Evolutionary conservation across 2,888 invertebrate genomes (phyloP).

Genomic region (Geotrupes spiniger): DNA sequence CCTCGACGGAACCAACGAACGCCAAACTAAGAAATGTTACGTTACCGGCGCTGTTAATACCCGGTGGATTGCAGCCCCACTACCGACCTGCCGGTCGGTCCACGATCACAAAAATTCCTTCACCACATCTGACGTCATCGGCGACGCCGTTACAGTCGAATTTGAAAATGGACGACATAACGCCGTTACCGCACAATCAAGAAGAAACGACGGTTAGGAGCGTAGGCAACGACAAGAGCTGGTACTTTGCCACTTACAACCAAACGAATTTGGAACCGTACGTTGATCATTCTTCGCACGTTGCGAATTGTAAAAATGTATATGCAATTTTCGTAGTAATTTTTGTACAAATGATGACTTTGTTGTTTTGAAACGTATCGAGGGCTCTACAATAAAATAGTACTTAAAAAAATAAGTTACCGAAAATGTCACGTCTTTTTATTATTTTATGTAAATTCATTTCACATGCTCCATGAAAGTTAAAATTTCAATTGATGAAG

Average conservation of each 20-base stretch:
- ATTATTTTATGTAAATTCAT: too few species aligned
- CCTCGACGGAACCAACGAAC: background rate
- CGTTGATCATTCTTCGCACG: slow-evolving; percentile 14
- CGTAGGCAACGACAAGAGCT: slow-evolving; percentile 42
- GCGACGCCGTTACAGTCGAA: slow-evolving; percentile 30
- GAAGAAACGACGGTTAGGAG: slow-evolving; percentile 36
- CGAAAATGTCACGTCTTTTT: too few species aligned
- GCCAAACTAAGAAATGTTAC: slow-evolving; percentile 26
- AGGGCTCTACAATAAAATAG: too few species aligned
- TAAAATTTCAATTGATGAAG: too few species aligned
- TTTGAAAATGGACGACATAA: slow-evolving; percentile 25
- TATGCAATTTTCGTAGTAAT: background rate
- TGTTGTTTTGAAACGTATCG: too few species aligned
- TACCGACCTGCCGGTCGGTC: slow-evolving; percentile 53
- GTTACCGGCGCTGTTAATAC: slow-evolving; percentile 61
- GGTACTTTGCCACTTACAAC: slow-evolving; percentile 87
- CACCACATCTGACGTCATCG: slow-evolving; percentile 43
- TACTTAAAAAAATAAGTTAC: too few species aligned
- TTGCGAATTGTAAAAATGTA: too few species aligned
- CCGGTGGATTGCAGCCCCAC: slow-evolving; percentile 56
- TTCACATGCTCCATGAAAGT: too few species aligned
- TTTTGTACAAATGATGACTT: slow-evolving; percentile 5
- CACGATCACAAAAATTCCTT: slow-evolving; percentile 60
- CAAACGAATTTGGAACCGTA: slow-evolving; percentile 49
- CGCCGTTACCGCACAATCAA: slow-evolving; percentile 13